Conservation (phyloP, 2,113 vertebrate species). For the Gnathonemus echidnorhynchus region DNA sequence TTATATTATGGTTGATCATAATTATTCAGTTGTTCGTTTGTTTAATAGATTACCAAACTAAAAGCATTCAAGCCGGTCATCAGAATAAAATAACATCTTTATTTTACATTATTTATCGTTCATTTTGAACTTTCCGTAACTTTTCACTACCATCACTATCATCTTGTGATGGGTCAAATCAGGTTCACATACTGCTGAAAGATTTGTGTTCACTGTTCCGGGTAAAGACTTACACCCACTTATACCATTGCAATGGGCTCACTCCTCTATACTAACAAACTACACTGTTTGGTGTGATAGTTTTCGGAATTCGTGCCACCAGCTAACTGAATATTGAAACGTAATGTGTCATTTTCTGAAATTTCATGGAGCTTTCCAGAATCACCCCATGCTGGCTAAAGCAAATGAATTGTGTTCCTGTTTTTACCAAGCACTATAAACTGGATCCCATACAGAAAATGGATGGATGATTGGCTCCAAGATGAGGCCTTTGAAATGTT, state of each 20-base stretch:
- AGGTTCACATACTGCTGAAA: neutral
- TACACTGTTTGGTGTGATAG: neutral
- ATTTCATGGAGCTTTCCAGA: neutral
- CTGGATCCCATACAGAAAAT: neutral
- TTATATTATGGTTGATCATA: neutral
- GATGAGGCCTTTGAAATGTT: neutral
- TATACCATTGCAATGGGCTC: neutral
- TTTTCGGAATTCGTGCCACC: neutral
- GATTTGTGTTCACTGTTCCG: neutral
- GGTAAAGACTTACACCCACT: neutral
- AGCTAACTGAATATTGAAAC: neutral
- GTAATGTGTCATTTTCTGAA: neutral
- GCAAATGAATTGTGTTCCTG: neutral
- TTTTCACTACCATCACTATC: neutral
- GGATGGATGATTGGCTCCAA: neutral
- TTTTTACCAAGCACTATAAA: neutral
- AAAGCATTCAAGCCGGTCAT: neutral
- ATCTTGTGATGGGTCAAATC: neutral
- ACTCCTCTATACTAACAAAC: neutral
- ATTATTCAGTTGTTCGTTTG: neutral
- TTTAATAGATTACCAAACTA: neutral
- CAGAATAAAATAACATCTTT: neutral
- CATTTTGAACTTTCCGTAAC: neutral
- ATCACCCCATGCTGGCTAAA: neutral
- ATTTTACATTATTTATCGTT: neutral